A percentile compares a stretch with the other conserved stretches of the same genome.
Evolutionary conservation across 2,888 invertebrate genomes (phyloP).

Genomic region (Agonum fuliginosum): DNA sequence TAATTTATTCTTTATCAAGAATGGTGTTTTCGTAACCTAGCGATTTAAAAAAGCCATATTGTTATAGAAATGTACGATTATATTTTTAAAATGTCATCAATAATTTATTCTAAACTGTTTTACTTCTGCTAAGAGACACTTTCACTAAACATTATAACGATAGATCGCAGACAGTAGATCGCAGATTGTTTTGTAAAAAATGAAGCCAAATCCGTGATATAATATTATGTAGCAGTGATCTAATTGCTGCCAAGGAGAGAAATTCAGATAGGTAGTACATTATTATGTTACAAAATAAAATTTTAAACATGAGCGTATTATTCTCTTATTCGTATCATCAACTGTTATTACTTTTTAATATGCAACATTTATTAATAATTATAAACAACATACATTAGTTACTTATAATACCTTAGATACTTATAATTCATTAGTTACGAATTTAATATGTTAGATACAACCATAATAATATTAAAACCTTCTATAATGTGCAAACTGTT

Average conservation of each 20-base stretch:
- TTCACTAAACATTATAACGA: constrained; percentile 37
- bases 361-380: too few species aligned
- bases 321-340: too few species aligned
- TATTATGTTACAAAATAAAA: too few species aligned
- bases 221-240: not conserved
- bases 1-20: constrained; percentile 44
- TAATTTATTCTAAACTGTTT: constrained; percentile 52
- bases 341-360: too few species aligned
- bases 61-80: constrained; percentile 53
- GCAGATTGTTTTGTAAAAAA: constrained; percentile 27
- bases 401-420: too few species aligned
- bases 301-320: too few species aligned
- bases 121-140: constrained; percentile 14
- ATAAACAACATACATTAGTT: too few species aligned
- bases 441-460: too few species aligned
- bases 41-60: constrained; percentile 46
- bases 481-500: too few species aligned
- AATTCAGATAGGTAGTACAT: not conserved
- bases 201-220: not conserved
- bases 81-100: constrained; percentile 54
- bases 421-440: too few species aligned
- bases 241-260: not conserved
- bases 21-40: constrained; percentile 39
- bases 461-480: too few species aligned
- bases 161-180: not conserved